A percentile compares a stretch with the other conserved stretches of the same genome.
Conservation (phyloP, 2,113 vertebrate species). For the Crotalus tigris region DNA sequence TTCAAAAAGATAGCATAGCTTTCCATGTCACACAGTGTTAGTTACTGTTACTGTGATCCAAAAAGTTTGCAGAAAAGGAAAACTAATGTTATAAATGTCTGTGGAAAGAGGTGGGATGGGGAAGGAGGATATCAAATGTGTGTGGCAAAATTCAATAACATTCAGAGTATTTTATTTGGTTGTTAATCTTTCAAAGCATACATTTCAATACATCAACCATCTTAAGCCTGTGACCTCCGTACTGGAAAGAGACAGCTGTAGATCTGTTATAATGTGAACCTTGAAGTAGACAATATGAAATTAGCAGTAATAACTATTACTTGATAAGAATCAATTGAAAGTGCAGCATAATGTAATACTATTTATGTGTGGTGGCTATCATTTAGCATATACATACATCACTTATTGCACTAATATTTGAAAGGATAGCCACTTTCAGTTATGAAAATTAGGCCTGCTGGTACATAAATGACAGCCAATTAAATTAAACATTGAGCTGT, state of each 20-base stretch:
- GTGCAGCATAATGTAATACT: not conserved
- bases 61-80: not conserved
- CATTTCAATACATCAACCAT: not conserved
- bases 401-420: not conserved
- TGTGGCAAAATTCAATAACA: not conserved
- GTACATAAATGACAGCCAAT: constrained; percentile 1
- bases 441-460: not conserved
- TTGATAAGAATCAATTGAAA: not conserved
- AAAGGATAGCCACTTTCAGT: not conserved
- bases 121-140: too few relatives aligned
- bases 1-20: not conserved
- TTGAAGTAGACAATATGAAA: not conserved
- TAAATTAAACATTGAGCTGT: not conserved
- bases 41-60: not conserved
- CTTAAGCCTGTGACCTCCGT: not conserved
- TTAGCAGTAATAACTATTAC: not conserved
- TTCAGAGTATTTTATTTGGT: not conserved
- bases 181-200: not conserved
- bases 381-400: not conserved
- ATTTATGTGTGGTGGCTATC: not conserved
- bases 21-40: not conserved
- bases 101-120: not conserved
- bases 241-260: not conserved
- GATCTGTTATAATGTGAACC: too few relatives aligned
- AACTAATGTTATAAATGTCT: not conserved